Evolutionary conservation across 2,797 vertebrate species (phyloP).

Genomic region (Eurystomus glaucurus): DNA sequence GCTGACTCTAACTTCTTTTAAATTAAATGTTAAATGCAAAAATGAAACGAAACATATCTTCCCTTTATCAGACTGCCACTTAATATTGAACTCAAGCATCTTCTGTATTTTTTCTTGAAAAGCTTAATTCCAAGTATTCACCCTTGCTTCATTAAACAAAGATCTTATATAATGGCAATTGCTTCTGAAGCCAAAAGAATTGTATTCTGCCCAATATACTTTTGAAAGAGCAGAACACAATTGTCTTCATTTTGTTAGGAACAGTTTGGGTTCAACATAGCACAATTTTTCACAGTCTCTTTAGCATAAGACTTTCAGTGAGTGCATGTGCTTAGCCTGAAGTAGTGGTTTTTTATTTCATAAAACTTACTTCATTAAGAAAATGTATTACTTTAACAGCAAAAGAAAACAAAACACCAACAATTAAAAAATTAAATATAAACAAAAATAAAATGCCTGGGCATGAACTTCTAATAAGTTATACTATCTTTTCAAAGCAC

Average conservation of each 20-base stretch:
- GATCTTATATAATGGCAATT: slow-evolving; percentile 18
- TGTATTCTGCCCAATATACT: slow-evolving; percentile 17
- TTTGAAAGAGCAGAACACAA: slow-evolving; percentile 53
- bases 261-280: slow-evolving; percentile 4
- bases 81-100: slow-evolving; percentile 62
- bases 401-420: background rate
- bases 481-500: background rate
- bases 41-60: slow-evolving; percentile 53
- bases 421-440: background rate
- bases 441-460: background rate
- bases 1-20: slow-evolving; percentile 67
- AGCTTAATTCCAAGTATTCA: slow-evolving; percentile 56
- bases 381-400: background rate
- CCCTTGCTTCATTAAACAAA: background rate
- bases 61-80: slow-evolving; percentile 61
- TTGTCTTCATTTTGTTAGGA: slow-evolving; percentile 54
- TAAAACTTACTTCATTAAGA: background rate
- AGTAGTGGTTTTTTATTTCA: background rate
- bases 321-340: background rate
- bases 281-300: background rate
- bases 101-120: slow-evolving; percentile 38
- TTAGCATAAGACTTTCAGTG: background rate
- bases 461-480: background rate
- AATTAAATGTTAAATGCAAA: slow-evolving; percentile 77
- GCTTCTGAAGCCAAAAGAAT: slow-evolving; percentile 46